A percentile compares a stretch with the other conserved stretches of the same genome.
Conservation (phyloP, 2,797 vertebrate species). For the Semotilus atromaculatus region DNA sequence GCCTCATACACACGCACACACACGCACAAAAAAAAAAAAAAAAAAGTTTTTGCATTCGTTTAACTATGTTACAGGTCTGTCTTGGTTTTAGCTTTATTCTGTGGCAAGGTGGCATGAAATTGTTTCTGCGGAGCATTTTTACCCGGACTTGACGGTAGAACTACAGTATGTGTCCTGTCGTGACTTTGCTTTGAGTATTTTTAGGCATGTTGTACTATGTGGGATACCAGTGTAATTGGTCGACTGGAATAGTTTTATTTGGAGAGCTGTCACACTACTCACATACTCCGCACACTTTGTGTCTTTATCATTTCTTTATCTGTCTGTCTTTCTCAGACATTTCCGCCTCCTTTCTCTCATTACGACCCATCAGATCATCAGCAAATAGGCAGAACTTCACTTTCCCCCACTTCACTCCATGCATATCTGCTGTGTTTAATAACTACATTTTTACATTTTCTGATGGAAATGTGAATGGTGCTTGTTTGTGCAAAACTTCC, state of each 20-base stretch:
- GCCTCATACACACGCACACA: not conserved
- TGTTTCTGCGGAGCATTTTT: constrained; percentile 42
- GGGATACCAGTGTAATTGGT: constrained; percentile 49
- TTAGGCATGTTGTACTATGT: constrained; percentile 18
- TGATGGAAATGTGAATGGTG: not conserved
- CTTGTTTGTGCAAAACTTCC: not conserved
- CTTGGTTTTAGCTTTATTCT: not conserved
- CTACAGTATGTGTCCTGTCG: constrained; percentile 12
- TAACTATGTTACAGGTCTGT: not conserved
- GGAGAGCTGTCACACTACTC: constrained; percentile 38
- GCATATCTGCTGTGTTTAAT: constrained; percentile 2
- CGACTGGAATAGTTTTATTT: constrained; percentile 34
- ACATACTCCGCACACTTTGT: constrained; percentile 5
- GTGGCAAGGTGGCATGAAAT: constrained; percentile 36
- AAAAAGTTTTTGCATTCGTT: not conserved
- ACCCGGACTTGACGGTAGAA: not conserved
- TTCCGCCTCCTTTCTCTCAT: constrained; percentile 19
- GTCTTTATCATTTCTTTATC: constrained; percentile 24
- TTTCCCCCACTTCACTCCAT: not conserved
- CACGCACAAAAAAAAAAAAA: not conserved
- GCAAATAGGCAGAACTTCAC: not conserved
- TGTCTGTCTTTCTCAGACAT: constrained; percentile 13
- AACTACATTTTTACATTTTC: not conserved
- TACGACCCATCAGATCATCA: constrained; percentile 22
- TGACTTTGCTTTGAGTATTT: not conserved